These are phyloP conservation scores for Cotesia vestalis DNA, from an alignment of 1,140 invertebrate genomes.

Conservation along the genomic window DNA sequence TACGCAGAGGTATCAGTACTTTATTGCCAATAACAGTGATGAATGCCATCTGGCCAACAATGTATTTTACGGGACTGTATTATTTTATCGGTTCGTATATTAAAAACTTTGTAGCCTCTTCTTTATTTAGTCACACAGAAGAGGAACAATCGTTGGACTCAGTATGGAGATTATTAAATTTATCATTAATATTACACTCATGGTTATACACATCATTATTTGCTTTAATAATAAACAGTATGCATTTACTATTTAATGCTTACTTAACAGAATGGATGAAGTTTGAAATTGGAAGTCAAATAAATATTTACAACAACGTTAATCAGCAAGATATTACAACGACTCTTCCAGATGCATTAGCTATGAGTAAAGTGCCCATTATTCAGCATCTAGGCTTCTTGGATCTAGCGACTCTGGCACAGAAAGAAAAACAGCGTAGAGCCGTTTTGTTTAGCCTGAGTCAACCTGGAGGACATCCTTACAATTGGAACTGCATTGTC, in stretches of 20 bases:
- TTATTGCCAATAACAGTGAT: constrained; percentile 69
- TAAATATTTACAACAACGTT: constrained; percentile 40
- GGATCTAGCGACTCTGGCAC: constrained; percentile 72
- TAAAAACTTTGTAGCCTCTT: constrained; percentile 39
- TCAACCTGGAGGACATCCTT: constrained; percentile 80
- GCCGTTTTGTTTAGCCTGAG: constrained; percentile 75
- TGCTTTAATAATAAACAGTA: constrained; percentile 73
- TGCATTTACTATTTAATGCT: constrained; percentile 75
- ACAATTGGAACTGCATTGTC: constrained; percentile 79
- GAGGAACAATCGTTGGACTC: constrained; percentile 67
- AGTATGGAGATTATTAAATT: constrained; percentile 64
- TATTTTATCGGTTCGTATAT: constrained; percentile 67
- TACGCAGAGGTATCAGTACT: constrained; percentile 68
- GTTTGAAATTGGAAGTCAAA: constrained; percentile 58
- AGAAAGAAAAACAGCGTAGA: constrained; percentile 69
- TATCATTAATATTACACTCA: constrained; percentile 70
- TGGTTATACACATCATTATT: constrained; percentile 77
- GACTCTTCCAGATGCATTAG: constrained; percentile 69
- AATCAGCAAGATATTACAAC: constrained; percentile 42
- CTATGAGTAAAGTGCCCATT: constrained; percentile 68
- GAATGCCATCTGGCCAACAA: constrained; percentile 69
- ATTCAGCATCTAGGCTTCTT: constrained; percentile 76
- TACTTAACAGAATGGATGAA: constrained; percentile 74
- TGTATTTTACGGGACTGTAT: constrained; percentile 71
- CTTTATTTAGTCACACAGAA: constrained; percentile 40